Evolutionary conservation across 2,113 vertebrate species (phyloP), one percentile per base, ranked within the genome.

Genomic region (Rhinichthys klamathensis): DNA sequence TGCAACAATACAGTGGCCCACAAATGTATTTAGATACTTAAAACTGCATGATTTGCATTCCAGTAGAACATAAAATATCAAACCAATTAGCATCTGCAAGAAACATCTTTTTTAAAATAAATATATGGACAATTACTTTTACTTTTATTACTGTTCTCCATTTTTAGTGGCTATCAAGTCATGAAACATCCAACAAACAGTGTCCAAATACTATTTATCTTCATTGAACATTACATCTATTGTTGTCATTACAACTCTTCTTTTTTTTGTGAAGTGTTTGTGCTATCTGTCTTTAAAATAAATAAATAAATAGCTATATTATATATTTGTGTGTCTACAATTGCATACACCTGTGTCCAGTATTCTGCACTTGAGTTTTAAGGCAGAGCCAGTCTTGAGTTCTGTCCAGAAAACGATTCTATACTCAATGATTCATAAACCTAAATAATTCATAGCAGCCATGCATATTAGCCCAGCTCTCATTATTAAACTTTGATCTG

Each of bases 401-500:
- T 67, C 25, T 54, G 56, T 77, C 78, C 79, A 82, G 51, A 85
- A 84, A 85, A 82, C 30, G 60, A 86, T 82, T 69, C 85, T 84
- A 56, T 67, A 76, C 63, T 84, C 72, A 87, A 80, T 87, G 82
- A 83, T 84, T 87, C 81, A 84, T 87, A 84, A 87, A 84, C 49
- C 23, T 89, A 56, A 74, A 87, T 89, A 84, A 89, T 87, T 86
- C 77, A 87, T 85, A 46, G 72, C 15, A 15, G 67, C 73, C 72
- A 84, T 81, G 77, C 85, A 72, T 87, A 89, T 85, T 73, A 86
- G 85, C 61, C 77, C 72, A 32, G 72, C 83, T 58, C 72, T 84
- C 87, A 86, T 84, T 84, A 86, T 88, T 88, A 88, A 88, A 86
- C 87, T 87, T 84, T 82, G 85, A 87, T 89, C 85, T 87, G 88